Base-by-base conservation (phyloP, 2,797 vertebrate species). In the Ctenosaura bakeri region DNA sequence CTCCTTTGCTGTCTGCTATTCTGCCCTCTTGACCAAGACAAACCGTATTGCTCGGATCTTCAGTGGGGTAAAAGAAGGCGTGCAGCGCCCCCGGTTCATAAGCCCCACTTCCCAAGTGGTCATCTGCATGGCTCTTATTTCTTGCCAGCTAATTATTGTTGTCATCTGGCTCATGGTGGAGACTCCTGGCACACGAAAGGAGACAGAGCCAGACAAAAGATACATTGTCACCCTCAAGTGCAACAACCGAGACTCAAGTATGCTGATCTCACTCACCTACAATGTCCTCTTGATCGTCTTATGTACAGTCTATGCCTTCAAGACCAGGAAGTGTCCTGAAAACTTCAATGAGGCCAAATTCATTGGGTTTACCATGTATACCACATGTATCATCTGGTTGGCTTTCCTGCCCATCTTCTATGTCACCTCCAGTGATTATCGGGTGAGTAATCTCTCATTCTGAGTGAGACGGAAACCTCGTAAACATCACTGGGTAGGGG, bases 291-390 rank as follows among this genome's bases (percentile, higher is more conserved):
- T 99, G 96, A 99, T 99, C 42, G 96, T 98, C 74, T 98, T 99
- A 94, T 99, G 99, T 97, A 99, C 99, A 5, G 98, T 99, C 95
- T 99, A 99, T 0, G 99, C 99, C 93, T 99, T 99, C 97, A 99
- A 99, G 98, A 99, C 99, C 35, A 97, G 99, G 80, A 99, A 99
- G 96, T 99, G 99, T 94, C 99, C 99, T 0, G 99, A 99, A 94
- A 99, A 99, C 96, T 99, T 99, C 98, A 99, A 99, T 0, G 99
- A 99, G 96, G 99, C 99, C 96, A 99, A 99, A 95, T 99, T 99
- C 96, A 99, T 99, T 0, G 99, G 99, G 29, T 99, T 99, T 95
- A 99, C 99, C 94, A 99, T 99, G 99, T 99, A 99, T 94, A 99
- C 99, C 1, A 99, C 99, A 85, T 99, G 99, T 96, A 99, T 99